phyloP scores from a whole-genome alignment of 92 coral and sea anemone species.

The Phymanthus crucifer region DNA sequence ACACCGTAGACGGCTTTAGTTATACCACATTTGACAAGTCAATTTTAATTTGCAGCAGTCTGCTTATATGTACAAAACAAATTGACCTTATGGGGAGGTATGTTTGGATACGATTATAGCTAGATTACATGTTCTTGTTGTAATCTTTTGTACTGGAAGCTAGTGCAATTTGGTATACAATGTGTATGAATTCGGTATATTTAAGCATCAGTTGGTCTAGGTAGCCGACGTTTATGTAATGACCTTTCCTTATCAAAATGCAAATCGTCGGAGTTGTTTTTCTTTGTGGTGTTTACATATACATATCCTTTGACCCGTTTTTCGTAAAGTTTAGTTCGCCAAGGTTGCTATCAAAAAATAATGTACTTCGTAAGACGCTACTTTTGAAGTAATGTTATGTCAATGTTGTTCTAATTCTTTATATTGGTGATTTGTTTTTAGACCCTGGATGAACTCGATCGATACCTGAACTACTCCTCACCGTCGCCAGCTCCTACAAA shows the following conservation, averaged over 20 bases:
- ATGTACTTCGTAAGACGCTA: no score
- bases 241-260: neutral
- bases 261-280: neutral
- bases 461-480: conserved; percentile 63
- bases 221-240: neutral
- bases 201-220: neutral
- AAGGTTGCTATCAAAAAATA: no score
- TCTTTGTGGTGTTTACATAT: neutral
- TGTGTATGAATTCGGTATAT: neutral
- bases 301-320: neutral
- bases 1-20: neutral
- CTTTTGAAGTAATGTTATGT: neutral
- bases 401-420: neutral
- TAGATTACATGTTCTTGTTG: neutral
- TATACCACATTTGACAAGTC: neutral
- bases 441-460: conserved; percentile 74
- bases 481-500: conserved; percentile 7
- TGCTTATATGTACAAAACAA: no score
- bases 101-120: no score
- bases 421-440: no score
- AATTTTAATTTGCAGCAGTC: neutral
- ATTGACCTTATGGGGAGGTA: no score
- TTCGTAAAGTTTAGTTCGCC: neutral
- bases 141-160: neutral
- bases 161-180: neutral